Conservation (phyloP, 2,113 vertebrate genomes). For the Melanerpes aurifrons region DNA sequence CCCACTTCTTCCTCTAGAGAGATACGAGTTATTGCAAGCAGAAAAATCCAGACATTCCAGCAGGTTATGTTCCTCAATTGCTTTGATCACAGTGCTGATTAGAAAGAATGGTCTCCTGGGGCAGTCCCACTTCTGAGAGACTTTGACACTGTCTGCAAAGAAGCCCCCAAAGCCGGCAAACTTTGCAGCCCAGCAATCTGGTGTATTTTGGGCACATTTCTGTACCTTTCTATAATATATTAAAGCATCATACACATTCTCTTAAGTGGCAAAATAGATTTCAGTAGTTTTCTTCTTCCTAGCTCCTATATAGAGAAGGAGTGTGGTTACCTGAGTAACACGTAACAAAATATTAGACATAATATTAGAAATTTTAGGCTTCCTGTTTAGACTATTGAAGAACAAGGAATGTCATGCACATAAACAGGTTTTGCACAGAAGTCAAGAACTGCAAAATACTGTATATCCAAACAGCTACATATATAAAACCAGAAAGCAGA, state of each 20-base stretch:
- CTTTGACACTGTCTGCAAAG: background rate
- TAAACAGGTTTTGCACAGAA: background rate
- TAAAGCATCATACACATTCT: background rate
- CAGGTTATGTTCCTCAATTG: background rate
- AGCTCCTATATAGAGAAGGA: background rate
- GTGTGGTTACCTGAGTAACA: background rate
- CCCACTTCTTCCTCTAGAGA: background rate
- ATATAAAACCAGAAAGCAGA: background rate
- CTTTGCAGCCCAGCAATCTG: background rate
- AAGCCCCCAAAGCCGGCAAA: background rate
- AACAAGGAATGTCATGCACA: background rate
- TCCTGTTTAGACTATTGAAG: background rate
- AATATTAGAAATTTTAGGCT: background rate
- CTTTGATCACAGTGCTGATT: background rate
- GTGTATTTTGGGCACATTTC: background rate
- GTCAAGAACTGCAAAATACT: background rate
- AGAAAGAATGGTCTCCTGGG: background rate
- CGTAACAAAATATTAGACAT: background rate
- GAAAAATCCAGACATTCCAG: background rate
- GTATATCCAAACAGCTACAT: fast-evolving
- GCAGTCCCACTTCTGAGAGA: background rate
- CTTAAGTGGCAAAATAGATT: background rate
- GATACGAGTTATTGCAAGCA: background rate
- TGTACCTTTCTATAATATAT: background rate
- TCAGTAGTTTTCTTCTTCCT: background rate